Conservation (phyloP, 2,113 vertebrate species). For the Pionites leucogaster region DNA sequence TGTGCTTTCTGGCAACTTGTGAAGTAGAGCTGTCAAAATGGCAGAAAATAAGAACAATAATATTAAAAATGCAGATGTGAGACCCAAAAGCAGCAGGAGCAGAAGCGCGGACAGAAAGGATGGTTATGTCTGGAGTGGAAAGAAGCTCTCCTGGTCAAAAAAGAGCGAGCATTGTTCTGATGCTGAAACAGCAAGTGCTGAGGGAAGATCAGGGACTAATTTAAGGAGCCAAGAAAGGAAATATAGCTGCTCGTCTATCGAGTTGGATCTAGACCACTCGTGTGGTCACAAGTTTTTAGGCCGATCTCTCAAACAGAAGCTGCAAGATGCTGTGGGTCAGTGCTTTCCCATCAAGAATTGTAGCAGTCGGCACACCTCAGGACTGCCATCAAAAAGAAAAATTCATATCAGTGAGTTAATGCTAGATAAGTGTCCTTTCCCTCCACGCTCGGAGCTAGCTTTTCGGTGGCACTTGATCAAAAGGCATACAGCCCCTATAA, state of each 20-base stretch:
- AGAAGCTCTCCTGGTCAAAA: conserved; percentile 88
- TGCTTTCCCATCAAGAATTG: conserved; percentile 92
- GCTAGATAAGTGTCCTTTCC: conserved; percentile 95
- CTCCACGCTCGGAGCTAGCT: conserved; percentile 89
- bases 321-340: conserved; percentile 94
- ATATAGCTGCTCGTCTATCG: conserved; percentile 84
- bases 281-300: conserved; percentile 86
- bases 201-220: conserved; percentile 70
- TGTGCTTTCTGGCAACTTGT: conserved; percentile 8
- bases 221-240: conserved; percentile 85
- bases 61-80: conserved; percentile 79
- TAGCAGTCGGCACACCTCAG: conserved; percentile 80
- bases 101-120: conserved; percentile 90
- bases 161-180: conserved; percentile 76
- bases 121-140: conserved; percentile 90
- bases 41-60: conserved; percentile 82
- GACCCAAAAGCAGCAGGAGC: conserved; percentile 89
- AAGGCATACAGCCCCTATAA: conserved; percentile 78
- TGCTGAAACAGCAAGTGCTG: conserved; percentile 57
- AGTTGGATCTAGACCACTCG: conserved; percentile 81
- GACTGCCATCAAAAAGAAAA: conserved; percentile 90
- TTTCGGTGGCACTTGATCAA: conserved; percentile 95
- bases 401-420: conserved; percentile 95
- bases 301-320: conserved; percentile 91
- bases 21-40: conserved; percentile 65